Evolutionary conservation across 2,797 vertebrate species (phyloP).

Genomic region (Chaetophractus vellerosus): DNA sequence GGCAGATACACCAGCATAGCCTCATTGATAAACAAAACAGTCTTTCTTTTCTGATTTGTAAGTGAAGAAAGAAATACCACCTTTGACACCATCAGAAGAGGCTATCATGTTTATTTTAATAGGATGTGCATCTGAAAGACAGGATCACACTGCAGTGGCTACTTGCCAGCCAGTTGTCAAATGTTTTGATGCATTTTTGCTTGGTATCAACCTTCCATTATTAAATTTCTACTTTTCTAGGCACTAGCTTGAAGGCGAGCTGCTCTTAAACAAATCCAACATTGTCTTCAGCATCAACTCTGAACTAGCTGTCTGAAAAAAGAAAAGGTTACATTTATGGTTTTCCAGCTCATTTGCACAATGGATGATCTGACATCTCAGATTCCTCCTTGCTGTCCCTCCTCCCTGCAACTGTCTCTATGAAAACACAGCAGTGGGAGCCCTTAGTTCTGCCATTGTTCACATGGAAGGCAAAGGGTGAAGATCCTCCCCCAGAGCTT

Average conservation of each 20-base stretch:
- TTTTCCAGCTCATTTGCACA: slow-evolving; percentile 41
- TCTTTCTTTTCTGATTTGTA: slow-evolving; percentile 22
- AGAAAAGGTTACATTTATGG: neutral
- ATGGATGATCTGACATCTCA: slow-evolving; percentile 9
- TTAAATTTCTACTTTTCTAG: slow-evolving; percentile 74
- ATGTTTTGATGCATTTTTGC: slow-evolving; percentile 64
- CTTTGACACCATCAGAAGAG: slow-evolving; percentile 65
- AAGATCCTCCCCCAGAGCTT: slow-evolving; percentile 41
- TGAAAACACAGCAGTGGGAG: slow-evolving; percentile 59
- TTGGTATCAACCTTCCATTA: slow-evolving; percentile 65
- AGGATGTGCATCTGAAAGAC: slow-evolving; percentile 48
- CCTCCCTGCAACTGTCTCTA: neutral
- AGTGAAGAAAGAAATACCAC: slow-evolving; percentile 14
- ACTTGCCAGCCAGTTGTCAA: neutral
- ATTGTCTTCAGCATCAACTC: neutral
- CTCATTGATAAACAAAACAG: slow-evolving; percentile 71
- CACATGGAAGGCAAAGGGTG: slow-evolving; percentile 45
- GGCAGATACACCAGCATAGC: slow-evolving; percentile 37
- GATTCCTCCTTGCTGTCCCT: slow-evolving; percentile 10
- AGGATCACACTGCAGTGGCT: neutral
- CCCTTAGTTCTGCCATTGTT: slow-evolving; percentile 5
- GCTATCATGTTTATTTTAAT: slow-evolving; percentile 27
- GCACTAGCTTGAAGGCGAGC: slow-evolving; percentile 65
- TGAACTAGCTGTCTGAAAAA: slow-evolving; percentile 33
- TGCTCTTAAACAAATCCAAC: neutral